Conservation (phyloP, 1,140 invertebrate genomes). For the Ceratosolen fusciceps region DNA sequence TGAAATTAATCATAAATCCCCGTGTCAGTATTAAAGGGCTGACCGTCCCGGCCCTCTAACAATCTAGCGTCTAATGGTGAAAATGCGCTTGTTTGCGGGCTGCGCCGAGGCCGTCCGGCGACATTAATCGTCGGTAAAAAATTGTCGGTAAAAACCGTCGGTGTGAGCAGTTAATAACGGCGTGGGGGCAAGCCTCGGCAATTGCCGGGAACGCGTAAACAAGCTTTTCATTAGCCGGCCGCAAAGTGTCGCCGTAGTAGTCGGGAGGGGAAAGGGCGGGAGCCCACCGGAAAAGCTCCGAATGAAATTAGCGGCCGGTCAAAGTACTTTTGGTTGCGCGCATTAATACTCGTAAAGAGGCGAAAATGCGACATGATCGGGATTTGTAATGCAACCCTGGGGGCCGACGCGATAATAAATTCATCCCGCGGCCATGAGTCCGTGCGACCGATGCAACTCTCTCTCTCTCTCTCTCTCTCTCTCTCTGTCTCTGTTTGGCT, state of each 20-base stretch:
- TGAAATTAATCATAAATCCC: too few relatives aligned
- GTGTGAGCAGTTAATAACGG: constrained; percentile 19
- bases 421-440: constrained; percentile 57
- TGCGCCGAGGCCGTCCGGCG: too few relatives aligned
- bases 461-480: too few relatives aligned
- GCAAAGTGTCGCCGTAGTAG: neutral
- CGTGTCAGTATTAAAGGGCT: too few relatives aligned
- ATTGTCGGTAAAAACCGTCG: too few relatives aligned
- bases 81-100: too few relatives aligned
- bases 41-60: too few relatives aligned
- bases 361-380: constrained; percentile 62
- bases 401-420: constrained; percentile 67
- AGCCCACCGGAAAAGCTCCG: constrained; percentile 39
- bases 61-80: too few relatives aligned
- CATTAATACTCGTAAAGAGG: constrained; percentile 58
- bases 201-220: constrained; percentile 51
- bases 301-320: constrained; percentile 62
- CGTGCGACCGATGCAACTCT: constrained; percentile 40
- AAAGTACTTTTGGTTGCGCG: constrained; percentile 60
- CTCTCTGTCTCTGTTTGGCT: too few relatives aligned
- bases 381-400: constrained; percentile 65
- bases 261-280: neutral
- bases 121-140: too few relatives aligned
- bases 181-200: constrained; percentile 48
- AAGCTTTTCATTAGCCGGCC: constrained; percentile 33